These are phyloP conservation scores for Patella depressa DNA, from an alignment of 2,888 invertebrate genomes.

Conservation along the genomic window DNA sequence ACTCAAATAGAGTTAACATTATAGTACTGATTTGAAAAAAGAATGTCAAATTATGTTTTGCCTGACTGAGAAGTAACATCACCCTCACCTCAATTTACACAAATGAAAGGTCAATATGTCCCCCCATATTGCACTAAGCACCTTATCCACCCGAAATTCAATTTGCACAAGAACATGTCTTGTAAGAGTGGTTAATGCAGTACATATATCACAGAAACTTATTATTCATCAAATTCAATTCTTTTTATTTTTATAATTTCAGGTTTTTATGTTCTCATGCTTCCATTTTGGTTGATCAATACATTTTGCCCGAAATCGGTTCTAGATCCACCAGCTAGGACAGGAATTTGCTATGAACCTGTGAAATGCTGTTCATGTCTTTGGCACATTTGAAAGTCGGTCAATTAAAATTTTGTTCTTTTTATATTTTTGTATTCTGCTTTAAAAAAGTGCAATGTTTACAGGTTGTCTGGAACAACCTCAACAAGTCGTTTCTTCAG, in stretches of 20 bases:
- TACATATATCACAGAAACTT: neutral
- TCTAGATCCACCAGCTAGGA: conserved; percentile 51
- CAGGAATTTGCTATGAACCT: conserved; percentile 67
- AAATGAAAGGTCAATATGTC: too few relatives aligned
- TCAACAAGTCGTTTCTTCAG: too few relatives aligned
- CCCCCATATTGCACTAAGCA: too few relatives aligned
- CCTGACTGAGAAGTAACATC: too few relatives aligned
- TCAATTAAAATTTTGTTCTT: too few relatives aligned
- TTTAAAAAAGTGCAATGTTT: neutral
- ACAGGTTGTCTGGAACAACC: neutral
- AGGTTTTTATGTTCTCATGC: conserved; percentile 58
- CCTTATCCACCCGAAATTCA: too few relatives aligned
- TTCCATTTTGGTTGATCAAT: conserved; percentile 68
- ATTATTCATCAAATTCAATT: neutral
- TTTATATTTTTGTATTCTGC: neutral
- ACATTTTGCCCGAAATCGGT: conserved; percentile 49
- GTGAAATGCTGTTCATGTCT: conserved; percentile 66
- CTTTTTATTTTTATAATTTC: conserved; percentile 35
- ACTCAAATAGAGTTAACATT: too few relatives aligned
- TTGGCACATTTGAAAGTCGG: conserved; percentile 62
- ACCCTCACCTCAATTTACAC: too few relatives aligned
- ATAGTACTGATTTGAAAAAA: too few relatives aligned
- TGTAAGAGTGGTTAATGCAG: too few relatives aligned
- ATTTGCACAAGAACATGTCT: too few relatives aligned
- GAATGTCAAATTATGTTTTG: too few relatives aligned